These are phyloP conservation scores for Celastrina argiolus DNA, from an alignment of 2,888 invertebrate genomes.

Conservation along the genomic window DNA sequence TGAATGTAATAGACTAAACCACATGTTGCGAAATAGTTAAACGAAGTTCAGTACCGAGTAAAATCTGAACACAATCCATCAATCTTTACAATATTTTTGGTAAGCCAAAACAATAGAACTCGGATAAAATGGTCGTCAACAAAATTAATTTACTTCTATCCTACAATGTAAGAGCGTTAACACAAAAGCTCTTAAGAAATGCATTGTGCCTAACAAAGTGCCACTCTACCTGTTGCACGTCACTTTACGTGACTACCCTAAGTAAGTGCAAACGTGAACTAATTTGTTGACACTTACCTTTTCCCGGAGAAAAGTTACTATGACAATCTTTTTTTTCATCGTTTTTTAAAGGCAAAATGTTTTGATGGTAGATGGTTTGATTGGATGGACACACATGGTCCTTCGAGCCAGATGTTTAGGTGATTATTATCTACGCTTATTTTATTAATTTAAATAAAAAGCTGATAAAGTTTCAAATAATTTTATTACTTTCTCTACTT, in stretches of 20 bases:
- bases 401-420: background rate
- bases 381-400: background rate
- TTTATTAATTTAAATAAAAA: slow-evolving; percentile 1
- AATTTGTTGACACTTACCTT: slow-evolving; percentile 29
- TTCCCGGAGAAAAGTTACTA: background rate
- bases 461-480: background rate
- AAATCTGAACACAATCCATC: no score
- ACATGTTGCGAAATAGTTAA: no score
- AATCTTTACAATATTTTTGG: no score
- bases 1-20: no score
- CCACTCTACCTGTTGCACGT: slow-evolving; percentile 13
- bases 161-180: background rate
- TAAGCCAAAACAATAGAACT: no score
- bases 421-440: no score
- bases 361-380: background rate
- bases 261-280: slow-evolving; percentile 31
- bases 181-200: background rate
- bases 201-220: slow-evolving; percentile 13
- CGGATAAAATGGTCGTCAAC: no score
- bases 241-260: slow-evolving; percentile 21
- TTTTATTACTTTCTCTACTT: slow-evolving; percentile 18
- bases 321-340: background rate
- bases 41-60: no score
- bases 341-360: background rate
- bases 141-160: background rate